Conservation (phyloP, 2,888 invertebrate species). For the Agonopterix subpropinquella region DNA sequence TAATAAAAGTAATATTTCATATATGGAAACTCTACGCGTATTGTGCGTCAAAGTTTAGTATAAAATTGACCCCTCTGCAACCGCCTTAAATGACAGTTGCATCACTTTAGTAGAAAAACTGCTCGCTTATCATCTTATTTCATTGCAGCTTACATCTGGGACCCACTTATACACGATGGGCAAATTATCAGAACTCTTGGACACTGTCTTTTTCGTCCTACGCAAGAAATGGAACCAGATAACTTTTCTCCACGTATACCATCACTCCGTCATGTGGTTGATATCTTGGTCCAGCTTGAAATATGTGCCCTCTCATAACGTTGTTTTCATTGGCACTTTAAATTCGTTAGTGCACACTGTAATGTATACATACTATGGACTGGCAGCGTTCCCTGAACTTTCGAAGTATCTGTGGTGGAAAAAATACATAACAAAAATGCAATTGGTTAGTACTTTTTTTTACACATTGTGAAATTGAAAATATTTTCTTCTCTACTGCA, state of each 20-base stretch:
- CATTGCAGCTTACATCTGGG: conserved; percentile 6
- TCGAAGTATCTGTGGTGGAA: conserved; percentile 87
- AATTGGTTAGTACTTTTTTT: conserved; percentile 69
- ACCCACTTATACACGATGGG: conserved; percentile 80
- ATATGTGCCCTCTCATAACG: conserved; percentile 80
- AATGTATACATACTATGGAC: conserved; percentile 85
- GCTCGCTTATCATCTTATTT: too few species aligned
- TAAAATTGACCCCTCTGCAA: too few species aligned
- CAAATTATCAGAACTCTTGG: conserved; percentile 81
- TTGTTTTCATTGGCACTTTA: conserved; percentile 77
- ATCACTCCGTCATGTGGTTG: conserved; percentile 83
- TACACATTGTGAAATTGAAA: too few species aligned
- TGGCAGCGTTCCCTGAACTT: conserved; percentile 80
- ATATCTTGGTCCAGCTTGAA: conserved; percentile 81
- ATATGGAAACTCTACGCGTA: too few species aligned
- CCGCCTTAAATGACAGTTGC: too few species aligned
- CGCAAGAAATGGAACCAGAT: conserved; percentile 86
- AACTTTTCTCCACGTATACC: conserved; percentile 89
- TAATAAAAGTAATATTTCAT: too few species aligned
- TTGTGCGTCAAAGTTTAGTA: too few species aligned
- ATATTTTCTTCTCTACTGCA: too few species aligned
- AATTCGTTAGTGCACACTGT: conserved; percentile 82
- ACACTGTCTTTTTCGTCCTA: conserved; percentile 89
- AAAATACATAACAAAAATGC: conserved; percentile 83
- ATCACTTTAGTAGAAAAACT: too few species aligned